phyloP scores from a whole-genome alignment of 2,888 invertebrate species.

The Neelides folsomi region DNA sequence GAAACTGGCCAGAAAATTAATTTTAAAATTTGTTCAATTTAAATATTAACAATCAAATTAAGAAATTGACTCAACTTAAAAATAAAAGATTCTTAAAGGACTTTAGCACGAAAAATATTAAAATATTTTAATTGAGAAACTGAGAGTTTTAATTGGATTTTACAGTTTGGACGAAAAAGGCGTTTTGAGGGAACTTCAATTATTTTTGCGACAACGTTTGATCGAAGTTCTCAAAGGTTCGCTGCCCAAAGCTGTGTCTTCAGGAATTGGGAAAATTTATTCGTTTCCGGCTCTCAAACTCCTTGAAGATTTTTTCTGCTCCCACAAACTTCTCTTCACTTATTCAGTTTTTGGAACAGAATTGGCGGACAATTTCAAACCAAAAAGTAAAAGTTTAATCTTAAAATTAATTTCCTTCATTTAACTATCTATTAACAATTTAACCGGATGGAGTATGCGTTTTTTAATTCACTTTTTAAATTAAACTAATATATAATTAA shows the following conservation, averaged over 20 bases:
- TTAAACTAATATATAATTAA: not conserved
- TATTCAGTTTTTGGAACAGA: slow-evolving; percentile 27
- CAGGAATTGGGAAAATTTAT: slow-evolving; percentile 6
- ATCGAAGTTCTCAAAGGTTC: slow-evolving; percentile 25
- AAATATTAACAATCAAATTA: too few species aligned
- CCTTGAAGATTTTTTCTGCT: slow-evolving; percentile 26
- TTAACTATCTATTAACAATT: too few species aligned
- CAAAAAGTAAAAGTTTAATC: slow-evolving; percentile 12
- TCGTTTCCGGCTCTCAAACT: slow-evolving; percentile 15
- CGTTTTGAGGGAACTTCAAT: slow-evolving; percentile 24
- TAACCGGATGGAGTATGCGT: too few species aligned
- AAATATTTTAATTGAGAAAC: too few species aligned
- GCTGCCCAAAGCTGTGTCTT: slow-evolving; percentile 18
- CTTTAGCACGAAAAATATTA: too few species aligned
- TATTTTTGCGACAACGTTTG: slow-evolving; percentile 25
- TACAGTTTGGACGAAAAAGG: slow-evolving; percentile 24
- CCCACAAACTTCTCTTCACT: slow-evolving; percentile 24
- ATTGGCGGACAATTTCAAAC: slow-evolving; percentile 6
- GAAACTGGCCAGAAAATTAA: too few species aligned
- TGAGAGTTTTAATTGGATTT: slow-evolving; percentile 1
- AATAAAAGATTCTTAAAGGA: too few species aligned
- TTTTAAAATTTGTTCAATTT: too few species aligned
- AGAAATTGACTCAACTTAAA: too few species aligned
- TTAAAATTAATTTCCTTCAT: too few species aligned
- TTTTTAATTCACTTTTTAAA: not conserved